Percentiles rank a stretch among this genome's conserved stretches.
Conservation (phyloP, 2,888 invertebrate species). For the Erpobdella octoculata region DNA sequence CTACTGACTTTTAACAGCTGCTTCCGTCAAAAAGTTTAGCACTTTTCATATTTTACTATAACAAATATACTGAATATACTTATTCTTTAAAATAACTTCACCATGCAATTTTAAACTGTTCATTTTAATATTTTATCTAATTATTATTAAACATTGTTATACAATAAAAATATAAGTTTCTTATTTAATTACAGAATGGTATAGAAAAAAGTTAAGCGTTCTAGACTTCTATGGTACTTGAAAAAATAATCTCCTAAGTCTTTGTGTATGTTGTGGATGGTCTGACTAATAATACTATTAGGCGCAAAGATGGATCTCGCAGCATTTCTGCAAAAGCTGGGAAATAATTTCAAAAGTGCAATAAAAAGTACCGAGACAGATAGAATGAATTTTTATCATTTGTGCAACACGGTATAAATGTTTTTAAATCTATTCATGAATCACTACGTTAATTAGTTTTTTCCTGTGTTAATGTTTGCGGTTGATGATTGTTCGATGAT, state of each 20-base stretch:
- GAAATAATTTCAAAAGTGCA: slow-evolving; percentile 19
- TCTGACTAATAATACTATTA: too few species aligned
- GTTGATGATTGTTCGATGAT: too few species aligned
- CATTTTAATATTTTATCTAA: background rate
- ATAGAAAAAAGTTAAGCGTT: background rate
- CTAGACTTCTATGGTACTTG: too few species aligned
- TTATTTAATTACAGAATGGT: background rate
- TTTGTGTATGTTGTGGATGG: slow-evolving; percentile 11
- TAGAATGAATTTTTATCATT: slow-evolving; percentile 28
- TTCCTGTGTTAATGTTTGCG: background rate
- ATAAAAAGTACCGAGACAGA: slow-evolving; percentile 22
- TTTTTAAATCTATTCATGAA: background rate
- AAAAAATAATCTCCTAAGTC: too few species aligned
- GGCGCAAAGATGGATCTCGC: slow-evolving; percentile 22
- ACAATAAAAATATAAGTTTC: background rate
- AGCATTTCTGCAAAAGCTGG: slow-evolving; percentile 25
- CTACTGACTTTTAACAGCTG: too few species aligned
- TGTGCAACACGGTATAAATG: slow-evolving; percentile 21
- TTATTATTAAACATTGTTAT: background rate
- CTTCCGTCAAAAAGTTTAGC: too few species aligned
- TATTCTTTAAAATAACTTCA: background rate
- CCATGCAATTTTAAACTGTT: background rate
- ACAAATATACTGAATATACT: background rate
- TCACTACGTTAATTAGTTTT: background rate
- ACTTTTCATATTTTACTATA: too few species aligned